Evolutionary conservation across 2,888 invertebrate genomes (phyloP).

Genomic region (Adineta ricciae): DNA sequence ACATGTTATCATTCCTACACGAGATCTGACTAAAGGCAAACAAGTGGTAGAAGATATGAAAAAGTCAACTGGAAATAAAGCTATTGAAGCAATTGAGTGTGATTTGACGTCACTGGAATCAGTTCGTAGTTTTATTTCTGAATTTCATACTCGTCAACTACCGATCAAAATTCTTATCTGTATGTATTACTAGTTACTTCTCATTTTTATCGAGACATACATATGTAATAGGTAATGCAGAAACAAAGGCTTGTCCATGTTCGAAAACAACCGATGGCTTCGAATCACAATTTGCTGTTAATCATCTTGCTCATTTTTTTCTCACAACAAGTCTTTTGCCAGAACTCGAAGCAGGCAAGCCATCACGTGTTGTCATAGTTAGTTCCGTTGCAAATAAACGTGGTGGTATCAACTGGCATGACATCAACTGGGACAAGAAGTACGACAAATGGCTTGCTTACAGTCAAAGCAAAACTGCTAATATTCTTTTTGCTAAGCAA

Average conservation of each 20-base stretch:
- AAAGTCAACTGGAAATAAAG: constrained; percentile 3
- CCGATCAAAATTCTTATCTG: constrained; percentile 19
- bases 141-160: not conserved
- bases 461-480: not conserved
- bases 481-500: not conserved
- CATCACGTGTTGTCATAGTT: not conserved
- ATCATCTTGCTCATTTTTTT: constrained; percentile 35
- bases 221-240: constrained; percentile 12
- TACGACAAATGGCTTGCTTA: not conserved
- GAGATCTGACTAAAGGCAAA: constrained; percentile 58
- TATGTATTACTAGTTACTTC: not conserved
- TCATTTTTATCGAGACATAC: no score
- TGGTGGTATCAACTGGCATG: not conserved
- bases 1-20: constrained; percentile 73
- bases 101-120: constrained; percentile 11
- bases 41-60: constrained; percentile 56
- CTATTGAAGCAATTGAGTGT: constrained; percentile 8
- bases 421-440: not conserved
- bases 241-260: constrained; percentile 30
- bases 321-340: not conserved
- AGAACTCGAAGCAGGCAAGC: constrained; percentile 3
- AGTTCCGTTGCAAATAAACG: not conserved
- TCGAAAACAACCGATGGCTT: constrained; percentile 35
- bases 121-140: constrained; percentile 6
- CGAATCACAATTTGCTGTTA: constrained; percentile 36